phyloP scores from a whole-genome alignment of 1,140 invertebrate genomes.

The Meloidogyne exigua region DNA sequence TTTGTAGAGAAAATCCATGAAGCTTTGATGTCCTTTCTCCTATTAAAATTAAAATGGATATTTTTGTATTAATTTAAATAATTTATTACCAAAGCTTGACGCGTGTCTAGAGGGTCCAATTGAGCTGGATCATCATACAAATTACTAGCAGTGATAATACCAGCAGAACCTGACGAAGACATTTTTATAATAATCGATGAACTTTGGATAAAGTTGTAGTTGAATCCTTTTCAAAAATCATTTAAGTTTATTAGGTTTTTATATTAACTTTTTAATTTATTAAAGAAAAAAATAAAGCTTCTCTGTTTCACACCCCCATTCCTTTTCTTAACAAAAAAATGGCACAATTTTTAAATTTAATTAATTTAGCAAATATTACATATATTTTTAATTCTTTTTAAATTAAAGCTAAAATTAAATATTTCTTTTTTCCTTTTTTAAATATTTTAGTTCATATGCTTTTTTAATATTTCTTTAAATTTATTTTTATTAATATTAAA shows the following conservation, averaged over 20 bases:
- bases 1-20: slow-evolving; percentile 2
- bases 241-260: background rate
- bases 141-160: background rate
- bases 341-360: too few relatives aligned
- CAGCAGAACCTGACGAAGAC: background rate
- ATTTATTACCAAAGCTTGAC: background rate
- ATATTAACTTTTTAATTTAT: too few relatives aligned
- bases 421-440: too few relatives aligned
- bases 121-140: background rate
- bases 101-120: background rate
- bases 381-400: too few relatives aligned
- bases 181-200: background rate
- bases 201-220: background rate
- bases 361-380: too few relatives aligned
- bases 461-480: too few relatives aligned
- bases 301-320: too few relatives aligned
- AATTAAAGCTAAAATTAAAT: too few relatives aligned
- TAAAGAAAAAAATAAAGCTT: too few relatives aligned
- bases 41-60: background rate
- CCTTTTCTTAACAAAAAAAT: too few relatives aligned
- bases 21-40: background rate
- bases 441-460: too few relatives aligned
- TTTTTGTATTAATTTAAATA: background rate
- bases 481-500: too few relatives aligned
- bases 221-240: background rate